A percentile compares a stretch with the other conserved stretches of the same genome.
Conservation (phyloP, 1,140 invertebrate species). For the Nasonia giraulti region DNA sequence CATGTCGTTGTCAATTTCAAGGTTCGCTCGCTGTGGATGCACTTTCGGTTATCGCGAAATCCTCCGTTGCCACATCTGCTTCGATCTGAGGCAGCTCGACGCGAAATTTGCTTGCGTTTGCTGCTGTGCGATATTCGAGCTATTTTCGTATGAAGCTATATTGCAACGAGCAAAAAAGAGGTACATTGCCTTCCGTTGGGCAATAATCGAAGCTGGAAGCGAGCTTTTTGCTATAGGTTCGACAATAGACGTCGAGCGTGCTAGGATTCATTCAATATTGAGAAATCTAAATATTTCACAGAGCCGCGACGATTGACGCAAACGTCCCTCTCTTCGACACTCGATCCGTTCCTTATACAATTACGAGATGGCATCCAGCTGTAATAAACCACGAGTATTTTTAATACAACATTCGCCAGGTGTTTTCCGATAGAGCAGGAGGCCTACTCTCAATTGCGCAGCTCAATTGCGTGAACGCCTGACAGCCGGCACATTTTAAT, state of each 20-base stretch:
- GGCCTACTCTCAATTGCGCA: neutral
- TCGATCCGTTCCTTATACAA: neutral
- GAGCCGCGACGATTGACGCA: neutral
- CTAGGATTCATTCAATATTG: neutral
- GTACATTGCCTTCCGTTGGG: too few species aligned
- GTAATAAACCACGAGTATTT: neutral
- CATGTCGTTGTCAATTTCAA: constrained; percentile 28
- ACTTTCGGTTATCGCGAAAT: constrained; percentile 18
- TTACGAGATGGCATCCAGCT: neutral
- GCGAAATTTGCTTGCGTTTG: neutral
- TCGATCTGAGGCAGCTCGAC: neutral
- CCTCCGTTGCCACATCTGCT: neutral
- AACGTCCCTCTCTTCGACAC: neutral
- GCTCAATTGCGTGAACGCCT: neutral
- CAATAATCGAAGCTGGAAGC: too few species aligned
- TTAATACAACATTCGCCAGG: neutral
- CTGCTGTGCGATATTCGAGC: neutral
- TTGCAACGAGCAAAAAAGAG: neutral
- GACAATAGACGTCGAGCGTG: neutral
- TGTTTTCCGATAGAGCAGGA: neutral
- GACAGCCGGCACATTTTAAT: constrained; percentile 39
- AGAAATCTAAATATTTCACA: neutral
- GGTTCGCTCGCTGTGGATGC: neutral
- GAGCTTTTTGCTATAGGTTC: too few species aligned
- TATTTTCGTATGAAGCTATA: neutral